A percentile compares a stretch with the other conserved stretches of the same genome.
These are phyloP conservation scores for Lepilemur septentrionalis DNA, from an alignment of 2,797 vertebrate species.

Conservation along the genomic window DNA sequence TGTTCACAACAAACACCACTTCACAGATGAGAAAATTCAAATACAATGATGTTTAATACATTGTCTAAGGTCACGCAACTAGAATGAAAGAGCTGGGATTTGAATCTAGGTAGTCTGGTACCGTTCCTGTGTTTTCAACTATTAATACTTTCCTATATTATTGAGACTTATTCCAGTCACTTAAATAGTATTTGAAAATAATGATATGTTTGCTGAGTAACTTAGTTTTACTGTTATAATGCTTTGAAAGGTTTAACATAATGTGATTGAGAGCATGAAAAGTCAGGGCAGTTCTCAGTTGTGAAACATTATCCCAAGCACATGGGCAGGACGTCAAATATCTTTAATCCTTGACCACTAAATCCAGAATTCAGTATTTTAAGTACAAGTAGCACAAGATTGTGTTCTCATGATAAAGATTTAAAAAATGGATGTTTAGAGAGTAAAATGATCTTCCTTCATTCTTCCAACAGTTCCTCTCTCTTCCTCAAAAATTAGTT, in stretches of 20 bases:
- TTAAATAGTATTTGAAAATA: not conserved
- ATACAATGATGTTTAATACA: not conserved
- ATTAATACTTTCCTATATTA: not conserved
- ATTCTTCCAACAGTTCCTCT: not conserved
- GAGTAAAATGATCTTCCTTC: not conserved
- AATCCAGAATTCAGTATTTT: conserved; percentile 7
- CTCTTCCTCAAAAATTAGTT: not conserved
- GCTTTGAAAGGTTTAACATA: not conserved
- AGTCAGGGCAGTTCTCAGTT: not conserved
- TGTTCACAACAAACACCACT: not conserved
- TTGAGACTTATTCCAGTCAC: not conserved
- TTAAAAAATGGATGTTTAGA: not conserved
- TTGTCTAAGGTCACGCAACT: not conserved
- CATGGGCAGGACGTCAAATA: not conserved
- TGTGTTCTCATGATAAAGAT: not conserved
- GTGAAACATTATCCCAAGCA: not conserved
- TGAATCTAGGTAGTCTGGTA: not conserved
- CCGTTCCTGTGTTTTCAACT: not conserved
- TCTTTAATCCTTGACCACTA: not conserved
- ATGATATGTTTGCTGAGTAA: not conserved
- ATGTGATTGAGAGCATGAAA: not conserved
- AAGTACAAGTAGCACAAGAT: not conserved
- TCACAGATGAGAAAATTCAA: not conserved
- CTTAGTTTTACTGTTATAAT: not conserved
- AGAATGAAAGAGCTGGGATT: not conserved